phyloP scores from a whole-genome alignment of 2,888 invertebrate species.

The Adela reaumurella region DNA sequence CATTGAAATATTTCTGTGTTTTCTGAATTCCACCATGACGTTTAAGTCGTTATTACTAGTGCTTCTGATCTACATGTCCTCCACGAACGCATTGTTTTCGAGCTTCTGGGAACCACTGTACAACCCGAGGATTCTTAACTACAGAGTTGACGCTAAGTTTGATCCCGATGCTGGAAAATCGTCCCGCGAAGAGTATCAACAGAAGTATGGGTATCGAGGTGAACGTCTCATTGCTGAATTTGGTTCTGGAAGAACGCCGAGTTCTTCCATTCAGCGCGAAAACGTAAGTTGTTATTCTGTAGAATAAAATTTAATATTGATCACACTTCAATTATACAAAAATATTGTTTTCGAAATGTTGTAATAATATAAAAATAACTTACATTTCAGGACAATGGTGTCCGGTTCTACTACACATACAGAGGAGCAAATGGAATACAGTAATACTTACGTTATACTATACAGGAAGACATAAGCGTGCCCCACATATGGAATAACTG shows the following conservation, averaged over 20 bases:
- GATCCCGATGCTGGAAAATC: conserved; percentile 23
- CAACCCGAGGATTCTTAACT: conserved; percentile 30
- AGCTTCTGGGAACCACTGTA: conserved; percentile 43
- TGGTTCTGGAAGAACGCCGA: conserved; percentile 28
- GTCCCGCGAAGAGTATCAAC: conserved; percentile 21
- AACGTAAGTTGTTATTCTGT: no score
- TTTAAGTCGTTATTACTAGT: no score
- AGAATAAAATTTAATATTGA: no score
- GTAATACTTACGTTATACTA: not conserved
- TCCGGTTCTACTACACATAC: conserved; percentile 32
- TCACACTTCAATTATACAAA: no score
- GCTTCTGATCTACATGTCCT: not conserved
- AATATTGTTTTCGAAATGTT: no score
- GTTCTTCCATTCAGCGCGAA: not conserved
- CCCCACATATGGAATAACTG: no score
- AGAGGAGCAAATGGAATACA: not conserved
- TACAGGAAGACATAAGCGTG: no score
- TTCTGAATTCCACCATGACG: no score
- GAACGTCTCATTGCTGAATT: conserved; percentile 28
- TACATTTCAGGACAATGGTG: conserved; percentile 24
- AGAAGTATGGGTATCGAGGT: conserved; percentile 28
- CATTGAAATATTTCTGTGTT: no score
- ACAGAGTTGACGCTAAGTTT: conserved; percentile 30
- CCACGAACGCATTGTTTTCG: conserved; percentile 15
- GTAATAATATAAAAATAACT: not conserved